Conservation (phyloP, 2,113 vertebrate genomes). For the Urocitellus parryii region DNA sequence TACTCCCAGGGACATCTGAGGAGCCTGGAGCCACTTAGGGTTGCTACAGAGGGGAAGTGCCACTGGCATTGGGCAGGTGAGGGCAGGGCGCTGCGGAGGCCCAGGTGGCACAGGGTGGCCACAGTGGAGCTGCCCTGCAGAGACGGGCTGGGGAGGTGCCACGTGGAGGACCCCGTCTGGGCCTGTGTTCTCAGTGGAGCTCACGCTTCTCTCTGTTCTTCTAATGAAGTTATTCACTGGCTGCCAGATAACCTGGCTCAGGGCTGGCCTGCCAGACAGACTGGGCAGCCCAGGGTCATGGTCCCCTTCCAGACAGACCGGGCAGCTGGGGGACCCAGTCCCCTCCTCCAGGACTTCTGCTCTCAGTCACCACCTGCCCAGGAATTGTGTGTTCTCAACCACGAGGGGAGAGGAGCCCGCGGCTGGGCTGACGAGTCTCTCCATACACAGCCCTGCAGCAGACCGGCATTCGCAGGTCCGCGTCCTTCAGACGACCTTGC, state of each 20-base stretch:
- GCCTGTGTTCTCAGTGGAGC: background rate
- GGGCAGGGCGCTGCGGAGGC: background rate
- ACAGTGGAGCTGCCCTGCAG: too few relatives aligned
- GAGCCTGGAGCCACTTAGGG: background rate
- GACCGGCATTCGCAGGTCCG: background rate
- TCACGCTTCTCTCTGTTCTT: background rate
- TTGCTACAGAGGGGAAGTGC: too few relatives aligned
- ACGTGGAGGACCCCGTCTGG: too few relatives aligned
- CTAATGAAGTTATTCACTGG: background rate
- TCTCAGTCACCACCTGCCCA: too few relatives aligned
- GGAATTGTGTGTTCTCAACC: rapidly evolving
- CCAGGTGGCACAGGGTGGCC: too few relatives aligned
- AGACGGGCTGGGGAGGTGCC: too few relatives aligned
- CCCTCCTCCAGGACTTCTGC: too few relatives aligned
- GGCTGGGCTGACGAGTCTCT: rapidly evolving
- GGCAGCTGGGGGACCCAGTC: background rate
- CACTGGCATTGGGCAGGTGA: background rate
- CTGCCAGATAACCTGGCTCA: background rate
- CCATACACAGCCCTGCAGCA: rapidly evolving
- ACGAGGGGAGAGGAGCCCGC: rapidly evolving
- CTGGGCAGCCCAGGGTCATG: background rate
- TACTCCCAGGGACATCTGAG: background rate
- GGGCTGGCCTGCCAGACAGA: background rate
- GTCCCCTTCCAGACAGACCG: background rate
- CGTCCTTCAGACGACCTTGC: rapidly evolving